Percentiles rank a stretch among this genome's conserved stretches.
phyloP scores from a whole-genome alignment of 2,113 vertebrate genomes.

The Gallinago undulata region DNA sequence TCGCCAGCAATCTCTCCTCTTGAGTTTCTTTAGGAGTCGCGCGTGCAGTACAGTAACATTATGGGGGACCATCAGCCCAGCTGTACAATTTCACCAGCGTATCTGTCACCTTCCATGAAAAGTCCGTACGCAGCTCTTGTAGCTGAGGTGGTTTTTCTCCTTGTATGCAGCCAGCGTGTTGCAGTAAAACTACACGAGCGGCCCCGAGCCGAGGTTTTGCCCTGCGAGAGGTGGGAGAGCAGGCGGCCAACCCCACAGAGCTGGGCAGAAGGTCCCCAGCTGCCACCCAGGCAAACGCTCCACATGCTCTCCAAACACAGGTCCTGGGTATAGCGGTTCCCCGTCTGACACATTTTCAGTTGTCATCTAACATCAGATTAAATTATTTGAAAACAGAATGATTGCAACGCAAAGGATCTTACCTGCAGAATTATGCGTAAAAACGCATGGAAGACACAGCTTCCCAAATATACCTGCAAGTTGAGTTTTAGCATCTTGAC shows the following conservation, averaged over 20 bases:
- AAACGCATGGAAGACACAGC: neutral
- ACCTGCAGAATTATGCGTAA: neutral
- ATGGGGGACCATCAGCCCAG: too few relatives aligned
- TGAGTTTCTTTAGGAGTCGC: neutral
- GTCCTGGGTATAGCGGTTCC: neutral
- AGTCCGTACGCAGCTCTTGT: rapidly evolving
- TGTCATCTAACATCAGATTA: neutral
- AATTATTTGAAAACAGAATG: neutral
- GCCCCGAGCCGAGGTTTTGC: too few relatives aligned
- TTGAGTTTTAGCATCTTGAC: neutral
- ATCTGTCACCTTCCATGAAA: neutral
- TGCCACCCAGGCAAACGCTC: neutral
- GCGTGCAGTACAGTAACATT: rapidly evolving
- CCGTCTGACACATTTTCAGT: neutral
- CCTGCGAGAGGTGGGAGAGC: neutral
- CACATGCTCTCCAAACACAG: neutral
- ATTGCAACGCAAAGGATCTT: neutral
- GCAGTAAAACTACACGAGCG: too few relatives aligned
- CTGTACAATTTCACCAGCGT: too few relatives aligned
- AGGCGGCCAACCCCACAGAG: neutral
- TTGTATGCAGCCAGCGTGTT: rapidly evolving
- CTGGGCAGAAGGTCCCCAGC: neutral
- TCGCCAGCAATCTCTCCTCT: neutral
- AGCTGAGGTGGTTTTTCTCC: neutral
- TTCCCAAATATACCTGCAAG: neutral